phyloP scores from a whole-genome alignment of 2,888 invertebrate genomes.

The Nineta flava region DNA sequence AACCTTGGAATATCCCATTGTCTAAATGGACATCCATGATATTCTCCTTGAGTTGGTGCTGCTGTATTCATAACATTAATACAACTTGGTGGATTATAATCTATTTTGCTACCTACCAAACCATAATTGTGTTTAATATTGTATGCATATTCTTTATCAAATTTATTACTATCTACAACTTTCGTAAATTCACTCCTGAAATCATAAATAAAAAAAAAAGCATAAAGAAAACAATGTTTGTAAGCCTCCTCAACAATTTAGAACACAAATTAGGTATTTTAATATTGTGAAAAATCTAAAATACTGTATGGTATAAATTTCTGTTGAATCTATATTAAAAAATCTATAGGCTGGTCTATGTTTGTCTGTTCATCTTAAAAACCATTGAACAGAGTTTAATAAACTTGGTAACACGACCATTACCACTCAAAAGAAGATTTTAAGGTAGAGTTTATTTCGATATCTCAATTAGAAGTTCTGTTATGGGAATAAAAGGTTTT shows the following conservation, averaged over 20 bases:
- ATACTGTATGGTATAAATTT: no score
- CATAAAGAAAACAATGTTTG: constrained; percentile 62
- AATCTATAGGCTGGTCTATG: no score
- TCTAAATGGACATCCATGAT: constrained; percentile 88
- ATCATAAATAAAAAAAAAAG: constrained; percentile 79
- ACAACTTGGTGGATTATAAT: constrained; percentile 86
- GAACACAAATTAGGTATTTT: constrained; percentile 4
- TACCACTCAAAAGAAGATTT: no score
- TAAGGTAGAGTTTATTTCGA: no score
- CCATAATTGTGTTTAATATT: constrained; percentile 88
- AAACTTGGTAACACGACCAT: no score
- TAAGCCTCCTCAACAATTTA: neutral
- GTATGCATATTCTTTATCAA: constrained; percentile 86
- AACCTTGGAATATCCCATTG: constrained; percentile 59
- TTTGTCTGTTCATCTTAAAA: no score
- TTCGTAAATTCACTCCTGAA: constrained; percentile 88
- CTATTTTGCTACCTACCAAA: constrained; percentile 79
- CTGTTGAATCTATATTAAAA: no score
- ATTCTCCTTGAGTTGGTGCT: constrained; percentile 67
- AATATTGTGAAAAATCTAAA: no score
- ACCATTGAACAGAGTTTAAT: no score
- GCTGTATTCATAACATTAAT: constrained; percentile 67
- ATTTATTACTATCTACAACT: constrained; percentile 67
- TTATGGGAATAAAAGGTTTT: no score
- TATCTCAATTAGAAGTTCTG: no score